Evolutionary conservation across 2,113 vertebrate species (phyloP).

Genomic region (Ptyas mucosa): DNA sequence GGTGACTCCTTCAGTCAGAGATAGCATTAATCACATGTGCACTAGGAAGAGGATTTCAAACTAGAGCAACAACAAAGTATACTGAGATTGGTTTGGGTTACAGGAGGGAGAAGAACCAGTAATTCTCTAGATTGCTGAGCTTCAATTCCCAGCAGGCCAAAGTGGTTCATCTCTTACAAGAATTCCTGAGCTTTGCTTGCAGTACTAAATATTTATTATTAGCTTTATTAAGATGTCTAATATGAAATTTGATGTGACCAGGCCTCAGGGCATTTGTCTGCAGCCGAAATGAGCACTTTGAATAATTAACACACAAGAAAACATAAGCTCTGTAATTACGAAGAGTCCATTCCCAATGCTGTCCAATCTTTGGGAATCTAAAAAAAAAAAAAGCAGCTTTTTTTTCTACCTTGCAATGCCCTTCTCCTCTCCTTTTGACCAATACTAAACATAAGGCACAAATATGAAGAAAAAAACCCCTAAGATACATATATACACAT

Average conservation of each 20-base stretch:
- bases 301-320: not conserved
- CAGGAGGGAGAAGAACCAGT: not conserved
- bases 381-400: not conserved
- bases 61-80: not conserved
- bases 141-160: not conserved
- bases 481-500: not conserved
- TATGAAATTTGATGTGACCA: not conserved
- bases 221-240: not conserved
- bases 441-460: not conserved
- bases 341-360: not conserved
- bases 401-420: not conserved
- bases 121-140: not conserved
- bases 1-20: not conserved
- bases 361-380: not conserved
- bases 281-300: not conserved
- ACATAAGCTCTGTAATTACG: not conserved
- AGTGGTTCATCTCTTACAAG: not conserved
- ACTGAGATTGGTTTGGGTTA: constrained; percentile 8
- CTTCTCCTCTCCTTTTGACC: not conserved
- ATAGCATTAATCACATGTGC: not conserved
- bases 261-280: not conserved
- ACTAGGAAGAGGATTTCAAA: constrained; percentile 5
- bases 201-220: not conserved
- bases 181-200: not conserved
- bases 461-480: not conserved